Evolutionary conservation across 2,888 invertebrate species (phyloP), one percentile per base, ranked within the genome.

Genomic region (Drosophila helvetica): DNA sequence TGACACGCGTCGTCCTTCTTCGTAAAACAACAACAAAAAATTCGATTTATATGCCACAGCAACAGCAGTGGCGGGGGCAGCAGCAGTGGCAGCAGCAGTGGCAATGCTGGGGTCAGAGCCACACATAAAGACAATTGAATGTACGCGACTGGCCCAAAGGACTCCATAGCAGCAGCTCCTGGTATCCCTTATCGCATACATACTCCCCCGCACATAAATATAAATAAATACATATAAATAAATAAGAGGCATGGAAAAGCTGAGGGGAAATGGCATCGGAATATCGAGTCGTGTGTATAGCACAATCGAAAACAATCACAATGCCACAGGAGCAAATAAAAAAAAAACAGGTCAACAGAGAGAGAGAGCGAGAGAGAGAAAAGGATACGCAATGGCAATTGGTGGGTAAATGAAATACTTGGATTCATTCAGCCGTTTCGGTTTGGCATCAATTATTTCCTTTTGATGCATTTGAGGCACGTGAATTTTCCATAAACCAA

Each of bases 11-110:
- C 62, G 58, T 64, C 63, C 46, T 54, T 74, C 55, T 67, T 48
- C 50, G 55, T 52, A 60, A 43, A 42, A 51, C 51, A 67, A 55
- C 57, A 60, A 62, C 46, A 76, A 57, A 78, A 55, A 75, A 76
- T 88, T 88, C 86, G 66, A 88, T 88, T 83, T 86, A 80, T 83
- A 85, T 77, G 69, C 77, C 68, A 33, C 19, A 9, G 17, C 51
- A 67, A 58, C 22, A 80, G 56, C n/a, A n/a, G n/a, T n/a, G n/a
- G n/a, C n/a, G n/a, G n/a, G n/a, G n/a, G n/a, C n/a, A n/a, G n/a
- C 25, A 70, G 27, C 22, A 38, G 27, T 12, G 19, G 55, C 47
- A 56, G 51, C 33, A 25, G 19, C 27, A 33, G n/a, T 46, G 48
- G 19, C 17, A 27, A 53, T 47, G 30, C 42, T 38, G 12, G 38